Base-by-base conservation (phyloP, 1,140 invertebrate genomes). In the Melanaphis sacchari region DNA sequence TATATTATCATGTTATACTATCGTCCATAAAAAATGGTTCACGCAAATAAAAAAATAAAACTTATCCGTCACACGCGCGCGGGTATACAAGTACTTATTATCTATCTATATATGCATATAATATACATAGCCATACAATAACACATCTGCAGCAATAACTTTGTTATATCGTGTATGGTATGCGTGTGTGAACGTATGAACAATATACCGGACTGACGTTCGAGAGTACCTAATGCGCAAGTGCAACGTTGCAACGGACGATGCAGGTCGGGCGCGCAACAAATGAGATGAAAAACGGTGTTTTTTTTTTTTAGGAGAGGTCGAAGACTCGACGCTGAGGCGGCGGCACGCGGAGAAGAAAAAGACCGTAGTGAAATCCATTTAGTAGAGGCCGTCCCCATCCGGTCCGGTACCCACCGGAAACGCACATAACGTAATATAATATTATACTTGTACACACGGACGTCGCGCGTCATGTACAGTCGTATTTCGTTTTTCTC, bases 321-420 rank as follows among this genome's bases (percentile, higher is more conserved):
- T 76, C 31, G 88, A 59, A 54, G 54, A 76, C 59, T 76, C 15
- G 59, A n/a, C 59, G 59, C 3, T 66, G 59, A 1, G 36, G 36
- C 21, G 49, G 38, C 90, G 54, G 52, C 36, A 38, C 18, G 24
- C 40, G 90, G 89, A 66, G 43, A 54, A 89, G 90, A 91, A 91
- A 76, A 76, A 92, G 7, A 92, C 59, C 59, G 59, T 40, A 38
- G 91, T 92, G 91, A 92, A 92, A 92, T 92, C 91, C 76, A 40
- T 92, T 81, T 38, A 36, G 59, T 76, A n/a, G 59, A 76, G 59
- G 59, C 59, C 59, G 91, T 41, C 91, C 91, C 59, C 54, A 76
- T 81, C 91, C 91, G 59, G 66, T 92, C 91, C 59, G 40, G 66
- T 43, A 81, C 91, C 31, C 40, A 82, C 91, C 91, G 91, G 91